Percentiles rank a stretch among this genome's conserved stretches.
These are phyloP conservation scores for Phrynocephalus forsythii DNA, from an alignment of 2,797 vertebrate genomes.

Conservation along the genomic window DNA sequence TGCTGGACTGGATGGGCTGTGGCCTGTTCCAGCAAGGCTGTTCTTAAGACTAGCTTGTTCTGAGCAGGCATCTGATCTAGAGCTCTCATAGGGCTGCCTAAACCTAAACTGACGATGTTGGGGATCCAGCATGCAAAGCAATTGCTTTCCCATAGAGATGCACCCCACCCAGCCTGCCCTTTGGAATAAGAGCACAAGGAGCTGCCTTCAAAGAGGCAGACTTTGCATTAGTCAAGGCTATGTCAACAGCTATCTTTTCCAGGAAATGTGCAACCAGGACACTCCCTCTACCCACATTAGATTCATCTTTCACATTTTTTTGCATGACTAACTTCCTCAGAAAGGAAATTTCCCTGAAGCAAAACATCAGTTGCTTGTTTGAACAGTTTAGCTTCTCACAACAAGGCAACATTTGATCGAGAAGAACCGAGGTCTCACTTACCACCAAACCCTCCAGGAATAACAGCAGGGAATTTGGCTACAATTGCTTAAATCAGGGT, in stretches of 20 bases:
- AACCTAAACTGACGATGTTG: too few species aligned
- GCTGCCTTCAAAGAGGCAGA: not conserved
- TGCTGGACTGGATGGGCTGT: too few species aligned
- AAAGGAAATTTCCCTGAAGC: conserved; percentile 72
- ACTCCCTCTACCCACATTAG: conserved; percentile 70
- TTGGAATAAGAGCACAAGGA: conserved; percentile 53
- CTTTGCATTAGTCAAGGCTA: conserved; percentile 63
- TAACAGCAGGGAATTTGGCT: conserved; percentile 19
- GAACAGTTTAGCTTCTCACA: conserved; percentile 31
- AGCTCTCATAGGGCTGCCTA: not conserved
- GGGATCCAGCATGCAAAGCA: not conserved
- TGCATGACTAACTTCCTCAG: conserved; percentile 72
- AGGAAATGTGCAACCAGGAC: conserved; percentile 74
- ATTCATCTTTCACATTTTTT: conserved; percentile 55
- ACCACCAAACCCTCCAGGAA: conserved; percentile 9
- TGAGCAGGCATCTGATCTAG: not conserved
- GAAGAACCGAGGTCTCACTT: not conserved
- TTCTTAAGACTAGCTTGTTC: not conserved
- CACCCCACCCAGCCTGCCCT: conserved; percentile 13
- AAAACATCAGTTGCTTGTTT: conserved; percentile 41
- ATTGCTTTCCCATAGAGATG: not conserved
- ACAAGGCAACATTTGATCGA: not conserved
- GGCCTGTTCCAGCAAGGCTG: too few species aligned
- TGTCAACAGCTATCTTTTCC: conserved; percentile 65
- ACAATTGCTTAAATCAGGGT: not conserved